Evolutionary conservation across 2,797 vertebrate species (phyloP).

Genomic region (Heterohyrax brucei): DNA sequence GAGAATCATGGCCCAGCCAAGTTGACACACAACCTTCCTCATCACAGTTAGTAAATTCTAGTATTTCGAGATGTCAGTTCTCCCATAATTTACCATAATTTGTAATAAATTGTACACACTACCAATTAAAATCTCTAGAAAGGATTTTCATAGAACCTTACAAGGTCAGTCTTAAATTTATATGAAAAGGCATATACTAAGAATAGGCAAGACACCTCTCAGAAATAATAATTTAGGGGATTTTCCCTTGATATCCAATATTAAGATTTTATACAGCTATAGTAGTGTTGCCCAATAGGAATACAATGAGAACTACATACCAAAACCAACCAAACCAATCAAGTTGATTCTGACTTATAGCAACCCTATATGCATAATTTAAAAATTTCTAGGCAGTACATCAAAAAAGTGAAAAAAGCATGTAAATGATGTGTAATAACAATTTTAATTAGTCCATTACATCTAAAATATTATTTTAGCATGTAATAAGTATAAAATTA

Average conservation of each 20-base stretch:
- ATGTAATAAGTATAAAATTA: neutral
- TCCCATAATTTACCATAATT: neutral
- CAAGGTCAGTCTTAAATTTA: neutral
- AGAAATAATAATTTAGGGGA: neutral
- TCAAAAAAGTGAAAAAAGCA: neutral
- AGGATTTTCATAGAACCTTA: neutral
- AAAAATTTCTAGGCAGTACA: neutral
- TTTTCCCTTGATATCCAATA: constrained; percentile 17
- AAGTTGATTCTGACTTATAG: no score
- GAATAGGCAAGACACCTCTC: neutral
- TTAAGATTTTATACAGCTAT: constrained; percentile 4
- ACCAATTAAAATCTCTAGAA: neutral
- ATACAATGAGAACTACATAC: neutral
- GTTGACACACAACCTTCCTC: no score
- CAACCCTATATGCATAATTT: neutral
- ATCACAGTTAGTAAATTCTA: neutral
- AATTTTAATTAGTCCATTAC: neutral
- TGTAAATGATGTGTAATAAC: neutral
- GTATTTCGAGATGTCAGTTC: constrained; percentile 33
- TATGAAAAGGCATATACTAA: neutral
- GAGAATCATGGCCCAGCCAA: no score
- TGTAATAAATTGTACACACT: neutral
- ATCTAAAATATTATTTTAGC: constrained; percentile 5
- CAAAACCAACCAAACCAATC: no score
- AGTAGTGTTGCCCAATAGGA: neutral